Conservation (phyloP, 2,797 vertebrate genomes). For the Bothrops alternatus region DNA sequence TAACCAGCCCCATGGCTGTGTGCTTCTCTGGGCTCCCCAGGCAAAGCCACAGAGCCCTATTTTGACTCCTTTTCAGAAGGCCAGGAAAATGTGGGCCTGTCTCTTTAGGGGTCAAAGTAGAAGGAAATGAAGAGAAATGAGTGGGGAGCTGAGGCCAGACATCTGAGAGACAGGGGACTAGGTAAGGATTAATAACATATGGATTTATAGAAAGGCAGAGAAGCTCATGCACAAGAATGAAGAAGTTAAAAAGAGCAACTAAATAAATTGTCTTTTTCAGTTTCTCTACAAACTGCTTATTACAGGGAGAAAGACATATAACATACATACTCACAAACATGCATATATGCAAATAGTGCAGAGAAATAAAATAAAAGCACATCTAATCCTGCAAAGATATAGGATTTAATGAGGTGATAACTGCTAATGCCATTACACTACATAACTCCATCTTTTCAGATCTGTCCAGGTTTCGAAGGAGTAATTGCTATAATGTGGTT, state of each 20-base stretch:
- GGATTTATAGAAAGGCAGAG: not conserved
- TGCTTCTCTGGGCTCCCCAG: no score
- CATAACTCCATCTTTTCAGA: not conserved
- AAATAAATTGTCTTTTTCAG: not conserved
- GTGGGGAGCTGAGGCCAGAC: not conserved
- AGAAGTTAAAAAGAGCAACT: not conserved
- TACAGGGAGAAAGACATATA: not conserved
- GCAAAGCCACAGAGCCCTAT: no score
- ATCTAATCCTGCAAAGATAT: not conserved
- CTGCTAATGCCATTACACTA: not conserved
- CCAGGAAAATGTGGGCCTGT: no score
- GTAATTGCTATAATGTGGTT: no score
- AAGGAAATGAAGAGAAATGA: not conserved
- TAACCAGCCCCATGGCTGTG: no score
- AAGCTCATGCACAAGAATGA: not conserved
- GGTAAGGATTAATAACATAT: not conserved
- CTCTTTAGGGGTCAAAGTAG: not conserved
- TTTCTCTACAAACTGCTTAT: not conserved
- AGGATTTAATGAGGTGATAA: not conserved
- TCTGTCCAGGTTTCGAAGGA: not conserved
- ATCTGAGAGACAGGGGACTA: not conserved
- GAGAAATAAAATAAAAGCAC: not conserved
- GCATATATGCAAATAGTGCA: not conserved
- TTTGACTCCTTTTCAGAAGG: no score
- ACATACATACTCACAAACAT: not conserved